Evolutionary conservation across 2,888 invertebrate genomes (phyloP).

Genomic region (Ditula angustiorana): DNA sequence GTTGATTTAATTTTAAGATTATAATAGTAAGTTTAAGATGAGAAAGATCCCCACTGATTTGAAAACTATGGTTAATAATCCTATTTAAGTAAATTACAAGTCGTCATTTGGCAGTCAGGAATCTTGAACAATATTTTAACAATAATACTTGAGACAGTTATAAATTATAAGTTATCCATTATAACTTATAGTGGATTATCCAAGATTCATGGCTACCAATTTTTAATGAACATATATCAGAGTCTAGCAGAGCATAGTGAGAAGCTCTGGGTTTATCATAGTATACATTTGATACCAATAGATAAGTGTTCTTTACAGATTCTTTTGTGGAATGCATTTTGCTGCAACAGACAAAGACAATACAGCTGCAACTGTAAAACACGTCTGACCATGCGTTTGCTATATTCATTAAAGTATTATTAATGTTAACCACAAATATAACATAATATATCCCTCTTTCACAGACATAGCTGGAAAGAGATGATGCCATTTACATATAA

Average conservation of each 20-base stretch:
- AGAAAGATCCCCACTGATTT: conserved; percentile 32
- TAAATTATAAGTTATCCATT: too few relatives aligned
- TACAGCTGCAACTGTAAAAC: conserved; percentile 31
- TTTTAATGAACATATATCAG: conserved; percentile 18
- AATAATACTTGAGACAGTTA: conserved; percentile 32
- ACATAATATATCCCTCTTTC: background rate
- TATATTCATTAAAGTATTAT: background rate
- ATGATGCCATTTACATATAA: background rate
- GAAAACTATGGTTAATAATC: conserved; percentile 20
- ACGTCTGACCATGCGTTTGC: background rate
- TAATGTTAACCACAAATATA: too few relatives aligned
- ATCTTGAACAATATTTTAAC: conserved; percentile 23
- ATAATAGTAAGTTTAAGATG: conserved; percentile 20
- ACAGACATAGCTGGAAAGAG: background rate
- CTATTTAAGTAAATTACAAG: conserved; percentile 19
- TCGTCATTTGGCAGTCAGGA: background rate
- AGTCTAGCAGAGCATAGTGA: conserved; percentile 7
- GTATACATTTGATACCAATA: conserved; percentile 21
- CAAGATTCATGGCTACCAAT: conserved; percentile 16
- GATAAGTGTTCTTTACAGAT: conserved; percentile 50
- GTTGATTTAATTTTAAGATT: conserved; percentile 24
- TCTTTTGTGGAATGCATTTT: conserved; percentile 48
- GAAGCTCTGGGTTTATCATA: conserved; percentile 8
- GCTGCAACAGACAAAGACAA: conserved; percentile 31
- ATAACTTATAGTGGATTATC: conserved; percentile 3